Percentiles rank a stretch among this genome's conserved stretches.
Conservation (phyloP, 2,113 vertebrate genomes). For the Nannobrachium achirus region DNA sequence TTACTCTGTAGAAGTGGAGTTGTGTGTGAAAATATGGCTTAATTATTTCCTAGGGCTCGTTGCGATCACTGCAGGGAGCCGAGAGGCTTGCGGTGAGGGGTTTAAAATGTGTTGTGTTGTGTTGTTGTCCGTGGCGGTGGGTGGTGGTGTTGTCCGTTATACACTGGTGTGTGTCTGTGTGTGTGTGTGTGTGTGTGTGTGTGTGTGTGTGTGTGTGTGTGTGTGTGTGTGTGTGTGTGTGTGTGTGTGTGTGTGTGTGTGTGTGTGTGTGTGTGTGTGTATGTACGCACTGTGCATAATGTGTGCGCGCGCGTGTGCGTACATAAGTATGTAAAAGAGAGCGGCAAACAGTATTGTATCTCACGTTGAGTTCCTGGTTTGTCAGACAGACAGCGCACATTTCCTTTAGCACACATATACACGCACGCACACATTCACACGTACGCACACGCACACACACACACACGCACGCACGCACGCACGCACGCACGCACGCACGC, state of each 20-base stretch:
- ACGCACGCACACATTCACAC: background rate
- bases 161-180: slow-evolving; percentile 1
- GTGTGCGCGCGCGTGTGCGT: background rate
- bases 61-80: slow-evolving; percentile 21
- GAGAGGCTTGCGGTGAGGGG: background rate
- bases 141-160: too few species aligned
- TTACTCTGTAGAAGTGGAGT: slow-evolving; percentile 25
- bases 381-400: background rate
- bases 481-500: background rate
- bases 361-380: background rate
- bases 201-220: background rate
- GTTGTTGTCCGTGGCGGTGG: background rate
- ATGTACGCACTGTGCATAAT: background rate
- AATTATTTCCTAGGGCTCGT: slow-evolving; percentile 31
- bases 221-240: too few species aligned
- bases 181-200: slow-evolving; percentile 12
- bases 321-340: background rate
- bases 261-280: too few species aligned
- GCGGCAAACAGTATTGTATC: background rate
- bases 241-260: too few species aligned
- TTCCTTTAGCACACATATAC: too few species aligned
- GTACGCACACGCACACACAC: too few species aligned
- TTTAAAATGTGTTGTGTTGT: too few species aligned
- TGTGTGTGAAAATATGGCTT: slow-evolving; percentile 38
- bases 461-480: background rate